Conservation (phyloP, 2,888 invertebrate genomes). For the Drosophila monieri region DNA sequence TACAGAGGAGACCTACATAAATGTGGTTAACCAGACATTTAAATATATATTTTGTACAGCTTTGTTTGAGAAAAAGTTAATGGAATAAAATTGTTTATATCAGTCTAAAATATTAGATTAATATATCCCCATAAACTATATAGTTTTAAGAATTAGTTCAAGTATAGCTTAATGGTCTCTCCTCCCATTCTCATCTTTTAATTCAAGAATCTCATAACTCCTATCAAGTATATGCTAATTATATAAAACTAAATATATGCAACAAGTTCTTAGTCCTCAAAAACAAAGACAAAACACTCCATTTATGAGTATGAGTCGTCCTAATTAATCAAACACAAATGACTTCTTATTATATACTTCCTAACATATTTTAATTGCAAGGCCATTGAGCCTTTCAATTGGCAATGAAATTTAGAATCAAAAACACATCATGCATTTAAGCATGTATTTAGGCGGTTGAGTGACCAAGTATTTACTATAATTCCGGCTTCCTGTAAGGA, state of each 20-base stretch:
- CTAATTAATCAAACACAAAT: constrained; percentile 3
- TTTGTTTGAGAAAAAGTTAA: not conserved
- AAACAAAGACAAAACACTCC: not conserved
- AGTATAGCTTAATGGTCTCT: too few species aligned
- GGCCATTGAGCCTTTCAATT: constrained; percentile 54
- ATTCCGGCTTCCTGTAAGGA: constrained; percentile 32
- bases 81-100: not conserved
- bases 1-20: not conserved
- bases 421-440: constrained; percentile 42
- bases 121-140: too few species aligned
- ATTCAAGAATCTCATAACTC: too few species aligned
- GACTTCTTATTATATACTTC: constrained; percentile 16
- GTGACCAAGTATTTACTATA: constrained; percentile 34
- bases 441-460: constrained; percentile 28
- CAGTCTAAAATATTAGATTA: too few species aligned
- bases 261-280: not conserved
- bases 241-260: not conserved
- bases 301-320: not conserved
- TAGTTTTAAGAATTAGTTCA: too few species aligned
- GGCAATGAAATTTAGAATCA: constrained; percentile 42
- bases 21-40: constrained; percentile 2
- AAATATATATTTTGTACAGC: not conserved
- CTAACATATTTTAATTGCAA: constrained; percentile 28
- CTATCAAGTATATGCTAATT: too few species aligned
- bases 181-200: too few species aligned